These are phyloP conservation scores for Labeo rohita DNA, from an alignment of 2,113 vertebrate genomes.

Conservation along the genomic window DNA sequence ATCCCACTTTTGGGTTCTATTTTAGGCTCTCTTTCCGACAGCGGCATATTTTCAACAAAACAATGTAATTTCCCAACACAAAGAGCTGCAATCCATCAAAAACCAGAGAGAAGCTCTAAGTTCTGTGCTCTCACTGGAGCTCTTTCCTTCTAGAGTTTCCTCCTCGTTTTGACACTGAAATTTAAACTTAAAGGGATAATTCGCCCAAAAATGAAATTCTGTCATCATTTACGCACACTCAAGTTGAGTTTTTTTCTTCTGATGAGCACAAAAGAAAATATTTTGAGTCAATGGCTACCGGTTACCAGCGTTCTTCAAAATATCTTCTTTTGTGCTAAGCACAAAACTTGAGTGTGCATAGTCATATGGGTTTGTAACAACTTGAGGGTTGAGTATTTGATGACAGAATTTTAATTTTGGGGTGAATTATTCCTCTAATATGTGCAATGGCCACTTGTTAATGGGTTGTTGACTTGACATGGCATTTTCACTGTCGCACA, in stretches of 20 bases:
- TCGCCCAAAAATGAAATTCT: neutral
- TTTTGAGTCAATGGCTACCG: neutral
- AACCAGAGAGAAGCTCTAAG: slow-evolving; percentile 56
- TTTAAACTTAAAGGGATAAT: slow-evolving; percentile 3
- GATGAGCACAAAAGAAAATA: neutral
- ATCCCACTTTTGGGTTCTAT: slow-evolving; percentile 21
- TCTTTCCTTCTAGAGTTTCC: slow-evolving; percentile 57
- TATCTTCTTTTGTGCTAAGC: no score
- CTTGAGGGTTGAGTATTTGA: no score
- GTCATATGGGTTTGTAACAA: no score
- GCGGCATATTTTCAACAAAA: slow-evolving; percentile 70
- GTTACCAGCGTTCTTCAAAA: no score
- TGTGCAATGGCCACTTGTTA: neutral
- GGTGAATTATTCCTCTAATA: neutral
- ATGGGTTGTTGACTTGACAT: no score
- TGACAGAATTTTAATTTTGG: no score
- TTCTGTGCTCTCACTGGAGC: slow-evolving; percentile 32
- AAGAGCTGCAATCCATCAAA: slow-evolving; percentile 71
- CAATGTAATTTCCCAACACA: slow-evolving; percentile 72
- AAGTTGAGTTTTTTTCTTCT: neutral
- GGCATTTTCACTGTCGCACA: no score
- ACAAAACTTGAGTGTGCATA: no score
- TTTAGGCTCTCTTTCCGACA: slow-evolving; percentile 38
- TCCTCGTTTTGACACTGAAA: neutral
- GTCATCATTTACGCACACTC: neutral